Conservation (phyloP, 2,888 invertebrate species). For the Xylota segnis region DNA sequence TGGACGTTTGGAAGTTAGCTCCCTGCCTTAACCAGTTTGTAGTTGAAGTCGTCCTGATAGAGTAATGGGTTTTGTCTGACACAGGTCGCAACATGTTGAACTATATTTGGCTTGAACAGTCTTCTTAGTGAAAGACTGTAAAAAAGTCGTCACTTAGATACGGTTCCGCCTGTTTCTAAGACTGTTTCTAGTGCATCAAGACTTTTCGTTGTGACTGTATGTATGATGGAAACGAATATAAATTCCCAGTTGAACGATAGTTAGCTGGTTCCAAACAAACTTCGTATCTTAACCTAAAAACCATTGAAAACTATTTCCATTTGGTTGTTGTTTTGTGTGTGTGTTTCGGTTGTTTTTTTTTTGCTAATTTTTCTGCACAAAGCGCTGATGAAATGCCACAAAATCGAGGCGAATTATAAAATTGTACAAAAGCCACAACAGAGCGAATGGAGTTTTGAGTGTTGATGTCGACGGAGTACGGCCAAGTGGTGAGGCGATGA, state of each 20-base stretch:
- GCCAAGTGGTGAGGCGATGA: conserved; percentile 15
- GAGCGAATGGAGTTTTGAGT: conserved; percentile 48
- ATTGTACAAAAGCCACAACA: conserved; percentile 50
- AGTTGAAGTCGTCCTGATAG: too few relatives aligned
- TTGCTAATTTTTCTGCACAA: conserved; percentile 63
- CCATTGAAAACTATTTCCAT: conserved; percentile 64
- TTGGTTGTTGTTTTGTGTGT: conserved; percentile 22
- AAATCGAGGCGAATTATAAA: conserved; percentile 75
- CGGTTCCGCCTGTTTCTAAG: too few relatives aligned
- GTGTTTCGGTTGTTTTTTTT: conserved; percentile 19
- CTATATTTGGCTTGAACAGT: too few relatives aligned
- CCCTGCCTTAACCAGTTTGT: too few relatives aligned
- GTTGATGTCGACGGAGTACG: conserved; percentile 42
- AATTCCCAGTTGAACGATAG: conserved; percentile 49
- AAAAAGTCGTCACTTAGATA: too few relatives aligned
- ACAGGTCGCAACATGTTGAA: too few relatives aligned
- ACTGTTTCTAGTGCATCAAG: too few relatives aligned
- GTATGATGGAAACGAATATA: background rate
- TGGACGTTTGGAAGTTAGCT: too few relatives aligned
- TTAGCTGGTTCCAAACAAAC: conserved; percentile 42
- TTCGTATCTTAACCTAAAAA: conserved; percentile 69
- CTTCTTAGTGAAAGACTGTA: too few relatives aligned
- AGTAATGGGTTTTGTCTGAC: too few relatives aligned
- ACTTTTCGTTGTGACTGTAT: conserved; percentile 36
- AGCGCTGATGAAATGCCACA: conserved; percentile 73